Base-by-base conservation (phyloP, 2,888 invertebrate species). In the Oasisia sp. region DNA sequence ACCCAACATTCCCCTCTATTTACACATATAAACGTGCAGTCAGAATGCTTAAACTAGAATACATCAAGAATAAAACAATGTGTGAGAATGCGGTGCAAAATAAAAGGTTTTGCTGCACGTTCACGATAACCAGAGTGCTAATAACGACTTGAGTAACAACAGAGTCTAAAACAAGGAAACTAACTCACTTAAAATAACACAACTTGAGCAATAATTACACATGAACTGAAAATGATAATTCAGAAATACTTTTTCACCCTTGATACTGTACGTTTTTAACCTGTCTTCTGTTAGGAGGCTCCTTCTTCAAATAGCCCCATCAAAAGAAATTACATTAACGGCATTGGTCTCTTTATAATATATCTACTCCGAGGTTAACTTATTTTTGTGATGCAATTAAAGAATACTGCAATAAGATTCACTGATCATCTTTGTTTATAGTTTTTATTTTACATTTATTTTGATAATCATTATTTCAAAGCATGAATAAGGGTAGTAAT, bases 161-260 rank as follows among this genome's bases (percentile, higher is more conserved):
- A 74, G 74, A 27, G 74, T 27, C n/a, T 19, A 74, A 27, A 74
- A 74, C 74, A 74, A 74, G 27, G 27, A 74, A 74, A 19, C n/a
- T 74, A 74, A 74, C 27, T 74, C 7, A 27, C 74, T 50, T 12
- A 9, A 50, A 50, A 45, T 45, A 45, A 45, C 12, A 58, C 58
- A 58, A 74, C 19, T 74, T 74, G 74, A 74, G 74, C 74, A 74
- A 74, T 74, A 74, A 74, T 74, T 74, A 74, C 74, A 74, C n/a
- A 19, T 74, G 74, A 74, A 74, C 19, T 74, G 19, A 19, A 74
- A 74, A 74, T 74, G 74, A 74, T 74, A 74, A 74, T 74, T 74
- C 74, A 74, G 74, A 74, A 74, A 74, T 27, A 27, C 74, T 27
- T 19, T 74, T 56, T 56, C 56, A 19, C 74, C 7, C 1, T 27